These are phyloP conservation scores for Phalacrocorax carbo DNA, from an alignment of 2,113 vertebrate species.

Conservation along the genomic window DNA sequence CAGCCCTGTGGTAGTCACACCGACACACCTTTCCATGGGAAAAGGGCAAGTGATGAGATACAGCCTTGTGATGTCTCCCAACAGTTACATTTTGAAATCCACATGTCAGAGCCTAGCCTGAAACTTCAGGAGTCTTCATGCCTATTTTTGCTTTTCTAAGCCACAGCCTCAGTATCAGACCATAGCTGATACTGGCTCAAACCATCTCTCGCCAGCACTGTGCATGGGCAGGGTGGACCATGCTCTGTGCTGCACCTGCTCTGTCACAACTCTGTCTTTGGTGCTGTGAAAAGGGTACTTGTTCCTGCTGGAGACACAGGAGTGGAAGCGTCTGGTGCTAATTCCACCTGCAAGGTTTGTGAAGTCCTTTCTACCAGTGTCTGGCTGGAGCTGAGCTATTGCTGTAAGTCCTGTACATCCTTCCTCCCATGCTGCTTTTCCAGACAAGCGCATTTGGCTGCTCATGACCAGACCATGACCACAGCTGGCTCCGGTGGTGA, in stretches of 20 bases:
- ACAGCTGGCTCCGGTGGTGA: background rate
- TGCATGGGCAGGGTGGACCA: background rate
- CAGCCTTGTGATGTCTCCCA: background rate
- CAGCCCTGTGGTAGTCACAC: background rate
- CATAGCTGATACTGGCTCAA: background rate
- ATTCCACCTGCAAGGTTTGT: background rate
- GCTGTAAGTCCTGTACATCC: background rate
- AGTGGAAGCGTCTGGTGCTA: background rate
- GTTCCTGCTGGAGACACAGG: background rate
- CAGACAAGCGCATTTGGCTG: background rate
- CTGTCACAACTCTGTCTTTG: background rate
- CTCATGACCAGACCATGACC: background rate
- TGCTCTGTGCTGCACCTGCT: background rate
- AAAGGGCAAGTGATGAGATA: background rate
- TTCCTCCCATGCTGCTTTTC: background rate
- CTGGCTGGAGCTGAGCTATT: background rate
- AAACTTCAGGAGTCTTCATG: background rate
- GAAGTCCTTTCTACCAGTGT: background rate
- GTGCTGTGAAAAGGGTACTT: background rate
- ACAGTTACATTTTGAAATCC: background rate
- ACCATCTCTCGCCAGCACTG: background rate
- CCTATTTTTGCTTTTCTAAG: background rate
- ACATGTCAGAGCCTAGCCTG: background rate
- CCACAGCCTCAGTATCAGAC: background rate
- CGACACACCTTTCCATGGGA: rapidly evolving